These are phyloP conservation scores for Nymphalis polychloros DNA, from an alignment of 2,888 invertebrate species.

Conservation along the genomic window DNA sequence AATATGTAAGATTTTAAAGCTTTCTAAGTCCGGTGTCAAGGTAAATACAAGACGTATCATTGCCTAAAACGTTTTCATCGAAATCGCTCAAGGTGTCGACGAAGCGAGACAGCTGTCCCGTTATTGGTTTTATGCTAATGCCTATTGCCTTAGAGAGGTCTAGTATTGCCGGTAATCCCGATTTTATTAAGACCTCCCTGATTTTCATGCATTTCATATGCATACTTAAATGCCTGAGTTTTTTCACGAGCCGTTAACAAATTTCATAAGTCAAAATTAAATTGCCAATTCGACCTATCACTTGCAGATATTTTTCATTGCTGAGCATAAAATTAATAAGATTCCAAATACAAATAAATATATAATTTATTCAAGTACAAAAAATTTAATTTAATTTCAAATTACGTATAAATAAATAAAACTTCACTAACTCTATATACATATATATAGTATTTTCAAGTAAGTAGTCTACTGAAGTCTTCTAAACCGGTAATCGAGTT, in stretches of 20 bases:
- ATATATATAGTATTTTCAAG: conserved; percentile 16
- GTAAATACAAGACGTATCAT: conserved; percentile 19
- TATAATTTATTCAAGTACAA: too few relatives aligned
- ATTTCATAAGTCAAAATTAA: too few relatives aligned
- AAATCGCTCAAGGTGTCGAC: conserved; percentile 51
- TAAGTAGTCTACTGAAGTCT: not conserved
- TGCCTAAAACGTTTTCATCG: conserved; percentile 20
- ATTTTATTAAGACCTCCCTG: conserved; percentile 2
- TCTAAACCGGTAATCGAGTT: conserved; percentile 27
- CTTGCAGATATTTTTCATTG: too few relatives aligned
- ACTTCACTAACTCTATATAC: too few relatives aligned
- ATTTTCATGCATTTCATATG: not conserved
- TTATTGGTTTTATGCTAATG: conserved; percentile 79
- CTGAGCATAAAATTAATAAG: too few relatives aligned
- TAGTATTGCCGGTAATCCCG: conserved; percentile 20
- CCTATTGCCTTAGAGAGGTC: conserved; percentile 55
- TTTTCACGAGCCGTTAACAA: too few relatives aligned
- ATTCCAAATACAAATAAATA: too few relatives aligned
- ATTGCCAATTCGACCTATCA: too few relatives aligned
- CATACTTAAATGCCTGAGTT: too few relatives aligned
- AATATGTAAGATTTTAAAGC: not conserved
- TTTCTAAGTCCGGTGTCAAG: not conserved
- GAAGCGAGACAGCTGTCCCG: conserved; percentile 44
- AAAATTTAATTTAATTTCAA: too few relatives aligned
- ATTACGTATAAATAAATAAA: too few relatives aligned